Evolutionary conservation across 2,888 invertebrate species (phyloP), one percentile per base, ranked within the genome.

Genomic region (Drosophila yooni): DNA sequence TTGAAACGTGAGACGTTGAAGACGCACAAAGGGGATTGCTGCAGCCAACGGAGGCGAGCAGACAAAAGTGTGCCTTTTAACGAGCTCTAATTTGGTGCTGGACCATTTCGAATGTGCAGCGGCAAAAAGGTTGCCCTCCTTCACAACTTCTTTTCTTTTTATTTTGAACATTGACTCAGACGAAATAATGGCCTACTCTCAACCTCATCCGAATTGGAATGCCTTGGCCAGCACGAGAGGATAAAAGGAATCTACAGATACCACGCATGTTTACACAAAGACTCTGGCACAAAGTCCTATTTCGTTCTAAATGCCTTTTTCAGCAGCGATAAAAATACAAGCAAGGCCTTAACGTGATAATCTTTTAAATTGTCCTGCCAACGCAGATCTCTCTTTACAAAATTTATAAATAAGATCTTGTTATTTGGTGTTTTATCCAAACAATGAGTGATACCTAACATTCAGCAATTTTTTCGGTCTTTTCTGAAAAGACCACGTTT

Each of bases 41-140:
- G 60, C 60, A 52, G 53, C 59, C 65, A 73, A 59, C 51, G 51
- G 50, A 61, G 63, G 63, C 62, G 64, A 71, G 51, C 67, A 76
- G 60, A 74, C 65, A 88, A 86, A 68, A 89, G 84, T 85, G 84
- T 89, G 89, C 80, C 89, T 89, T 89, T 89, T 89, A 85, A 85
- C 84, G 84, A 85, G 89, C 82, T 85, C 88, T 85, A 85, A 85
- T 89, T 85, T 85, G 88, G 77, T 84, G 82, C 76, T 79, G 80
- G 80, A 79, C 82, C 74, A 76, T 79, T 87, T 83, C 66, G 52
- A 71, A 70, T 74, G 56, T 62, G 34, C 68, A 65, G 66, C 68
- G 75, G 57, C 53, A 61, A 76, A 75, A 87, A 81, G 70, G 79
- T 74, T 75, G 70, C 75, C 27, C 65, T 70, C 62, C 70, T 74